Percentiles rank a stretch among this genome's conserved stretches.
phyloP scores from a whole-genome alignment of 2,113 vertebrate species.

The Conger conger region DNA sequence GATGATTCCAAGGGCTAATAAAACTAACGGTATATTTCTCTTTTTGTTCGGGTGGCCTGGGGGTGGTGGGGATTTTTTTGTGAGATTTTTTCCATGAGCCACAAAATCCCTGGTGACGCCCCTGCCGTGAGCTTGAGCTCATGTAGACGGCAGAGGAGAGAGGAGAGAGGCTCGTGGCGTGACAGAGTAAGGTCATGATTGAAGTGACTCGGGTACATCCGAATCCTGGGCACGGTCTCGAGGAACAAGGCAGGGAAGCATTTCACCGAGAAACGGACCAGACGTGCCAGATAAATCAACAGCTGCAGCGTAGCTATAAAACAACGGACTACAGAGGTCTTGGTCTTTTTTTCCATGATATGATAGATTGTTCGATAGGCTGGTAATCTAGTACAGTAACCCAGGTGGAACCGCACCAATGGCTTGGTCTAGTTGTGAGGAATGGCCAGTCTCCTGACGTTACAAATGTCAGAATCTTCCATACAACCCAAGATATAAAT shows the following conservation, averaged over 20 bases:
- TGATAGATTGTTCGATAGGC: background rate
- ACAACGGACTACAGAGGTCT: background rate
- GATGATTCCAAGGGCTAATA: too few relatives aligned
- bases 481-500: background rate
- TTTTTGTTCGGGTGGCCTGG: too few relatives aligned
- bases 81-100: too few relatives aligned
- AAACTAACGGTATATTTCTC: too few relatives aligned
- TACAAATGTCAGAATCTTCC: background rate
- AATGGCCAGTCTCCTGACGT: background rate
- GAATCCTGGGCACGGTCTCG: background rate
- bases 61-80: too few relatives aligned
- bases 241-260: background rate
- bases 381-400: background rate
- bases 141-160: too few relatives aligned
- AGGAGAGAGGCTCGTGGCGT: background rate
- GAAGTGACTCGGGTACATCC: background rate
- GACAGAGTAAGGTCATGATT: background rate
- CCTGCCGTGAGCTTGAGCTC: too few relatives aligned
- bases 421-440: background rate
- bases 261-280: background rate
- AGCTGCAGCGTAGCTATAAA: background rate
- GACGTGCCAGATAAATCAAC: background rate
- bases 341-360: background rate
- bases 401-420: background rate
- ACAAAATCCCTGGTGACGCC: too few relatives aligned